Percentiles rank a stretch among this genome's conserved stretches.
Conservation (phyloP, 2,888 invertebrate genomes). For the Mimas tiliae region DNA sequence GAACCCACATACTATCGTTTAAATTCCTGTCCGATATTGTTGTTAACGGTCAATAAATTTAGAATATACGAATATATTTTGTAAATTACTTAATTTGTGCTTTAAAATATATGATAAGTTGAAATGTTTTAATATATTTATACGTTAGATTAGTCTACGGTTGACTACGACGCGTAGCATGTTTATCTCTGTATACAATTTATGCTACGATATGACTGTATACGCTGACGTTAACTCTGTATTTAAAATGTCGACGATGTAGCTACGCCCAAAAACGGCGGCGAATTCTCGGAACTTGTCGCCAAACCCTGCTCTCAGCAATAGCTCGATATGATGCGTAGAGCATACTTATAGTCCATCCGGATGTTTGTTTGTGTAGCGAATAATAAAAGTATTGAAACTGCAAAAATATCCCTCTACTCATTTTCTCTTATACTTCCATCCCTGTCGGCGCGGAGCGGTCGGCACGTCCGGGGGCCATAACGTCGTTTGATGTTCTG, state of each 20-base stretch:
- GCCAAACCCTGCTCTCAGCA: constrained; percentile 51
- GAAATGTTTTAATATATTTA: background rate
- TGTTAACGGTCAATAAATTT: constrained; percentile 18
- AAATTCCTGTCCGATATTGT: constrained; percentile 7
- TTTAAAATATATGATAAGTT: constrained; percentile 1
- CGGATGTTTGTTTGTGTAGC: constrained; percentile 70
- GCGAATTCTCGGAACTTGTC: constrained; percentile 43
- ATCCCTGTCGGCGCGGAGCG: constrained; percentile 67
- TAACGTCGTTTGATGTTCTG: constrained; percentile 84
- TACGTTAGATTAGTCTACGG: constrained; percentile 1
- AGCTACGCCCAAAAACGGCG: constrained; percentile 11
- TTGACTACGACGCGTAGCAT: constrained; percentile 26
- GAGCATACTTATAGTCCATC: constrained; percentile 55
- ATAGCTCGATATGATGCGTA: constrained; percentile 53
- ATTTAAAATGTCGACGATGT: constrained; percentile 13
- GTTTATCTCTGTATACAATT: background rate
- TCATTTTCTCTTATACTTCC: constrained; percentile 58
- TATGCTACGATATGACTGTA: constrained; percentile 8
- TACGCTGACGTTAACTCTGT: background rate
- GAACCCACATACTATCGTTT: background rate
- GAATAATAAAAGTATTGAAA: constrained; percentile 78
- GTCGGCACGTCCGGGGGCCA: constrained; percentile 81
- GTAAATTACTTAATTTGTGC: constrained; percentile 4
- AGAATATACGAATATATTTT: constrained; percentile 1
- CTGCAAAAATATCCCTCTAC: constrained; percentile 69